Evolutionary conservation across 2,113 vertebrate species (phyloP).

Genomic region (Tinamus guttatus): DNA sequence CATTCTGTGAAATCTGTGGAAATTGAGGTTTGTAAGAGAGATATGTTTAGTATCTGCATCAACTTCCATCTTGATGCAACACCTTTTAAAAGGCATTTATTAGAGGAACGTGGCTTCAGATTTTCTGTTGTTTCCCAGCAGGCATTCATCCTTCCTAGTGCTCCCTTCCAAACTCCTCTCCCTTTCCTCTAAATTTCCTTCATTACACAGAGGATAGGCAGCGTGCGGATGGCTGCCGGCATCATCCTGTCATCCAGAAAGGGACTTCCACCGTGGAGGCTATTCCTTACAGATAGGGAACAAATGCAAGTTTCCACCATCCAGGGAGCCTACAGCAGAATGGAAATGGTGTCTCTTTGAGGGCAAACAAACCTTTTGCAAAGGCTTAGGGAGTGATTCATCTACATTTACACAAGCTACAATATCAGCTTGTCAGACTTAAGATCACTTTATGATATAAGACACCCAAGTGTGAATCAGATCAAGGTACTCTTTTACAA

Average conservation of each 20-base stretch:
- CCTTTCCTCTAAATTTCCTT: neutral
- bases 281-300: neutral
- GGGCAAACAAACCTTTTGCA: neutral
- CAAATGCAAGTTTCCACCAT: neutral
- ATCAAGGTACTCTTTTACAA: neutral
- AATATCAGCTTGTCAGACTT: neutral
- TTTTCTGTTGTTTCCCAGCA: neutral
- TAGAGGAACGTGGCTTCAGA: neutral
- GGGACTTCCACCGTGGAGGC: neutral
- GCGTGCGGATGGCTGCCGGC: neutral
- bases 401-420: neutral
- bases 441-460: neutral
- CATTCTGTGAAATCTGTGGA: too few relatives aligned
- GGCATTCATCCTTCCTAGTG: rapidly evolving
- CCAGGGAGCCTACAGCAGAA: neutral
- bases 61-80: neutral
- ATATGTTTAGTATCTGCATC: neutral
- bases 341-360: neutral
- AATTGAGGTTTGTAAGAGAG: neutral
- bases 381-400: neutral
- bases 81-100: neutral
- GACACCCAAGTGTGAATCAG: neutral
- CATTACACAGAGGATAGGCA: neutral
- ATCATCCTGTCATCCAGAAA: neutral
- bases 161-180: neutral